These are phyloP conservation scores for Caiman crocodilus DNA, from an alignment of 2,797 vertebrate genomes.

Conservation along the genomic window DNA sequence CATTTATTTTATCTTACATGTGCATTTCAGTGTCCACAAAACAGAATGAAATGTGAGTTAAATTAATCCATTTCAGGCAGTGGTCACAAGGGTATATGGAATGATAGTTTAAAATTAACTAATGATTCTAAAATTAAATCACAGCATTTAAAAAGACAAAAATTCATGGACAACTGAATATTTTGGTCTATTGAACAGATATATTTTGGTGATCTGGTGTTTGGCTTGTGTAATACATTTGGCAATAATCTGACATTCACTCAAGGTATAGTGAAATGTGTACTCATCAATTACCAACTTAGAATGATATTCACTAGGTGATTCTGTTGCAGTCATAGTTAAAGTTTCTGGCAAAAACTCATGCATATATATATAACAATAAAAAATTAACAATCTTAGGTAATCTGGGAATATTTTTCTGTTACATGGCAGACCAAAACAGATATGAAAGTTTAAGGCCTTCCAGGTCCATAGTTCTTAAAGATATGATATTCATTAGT, in stretches of 20 bases:
- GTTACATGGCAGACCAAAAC: not conserved
- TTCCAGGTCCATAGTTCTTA: not conserved
- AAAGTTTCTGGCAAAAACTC: not conserved
- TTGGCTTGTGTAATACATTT: not conserved
- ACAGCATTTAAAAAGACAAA: not conserved
- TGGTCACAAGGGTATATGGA: not conserved
- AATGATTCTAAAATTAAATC: not conserved
- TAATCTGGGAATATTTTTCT: not conserved
- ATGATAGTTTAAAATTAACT: not conserved
- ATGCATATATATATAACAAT: not conserved
- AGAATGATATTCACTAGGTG: not conserved
- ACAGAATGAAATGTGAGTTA: not conserved
- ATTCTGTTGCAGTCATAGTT: too few relatives aligned
- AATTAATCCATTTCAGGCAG: not conserved
- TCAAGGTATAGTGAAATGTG: rapidly evolving
- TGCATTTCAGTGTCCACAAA: not conserved
- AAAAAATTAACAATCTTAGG: not conserved
- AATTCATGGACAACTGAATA: not conserved
- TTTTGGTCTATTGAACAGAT: not conserved
- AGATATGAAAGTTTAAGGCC: not conserved
- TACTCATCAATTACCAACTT: not conserved
- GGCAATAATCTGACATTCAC: not conserved
- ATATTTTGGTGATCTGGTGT: not conserved
- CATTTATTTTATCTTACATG: rapidly evolving
- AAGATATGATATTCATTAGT: not conserved